These are phyloP conservation scores for Lingula anatina DNA, from an alignment of 2,888 invertebrate genomes.

Conservation along the genomic window DNA sequence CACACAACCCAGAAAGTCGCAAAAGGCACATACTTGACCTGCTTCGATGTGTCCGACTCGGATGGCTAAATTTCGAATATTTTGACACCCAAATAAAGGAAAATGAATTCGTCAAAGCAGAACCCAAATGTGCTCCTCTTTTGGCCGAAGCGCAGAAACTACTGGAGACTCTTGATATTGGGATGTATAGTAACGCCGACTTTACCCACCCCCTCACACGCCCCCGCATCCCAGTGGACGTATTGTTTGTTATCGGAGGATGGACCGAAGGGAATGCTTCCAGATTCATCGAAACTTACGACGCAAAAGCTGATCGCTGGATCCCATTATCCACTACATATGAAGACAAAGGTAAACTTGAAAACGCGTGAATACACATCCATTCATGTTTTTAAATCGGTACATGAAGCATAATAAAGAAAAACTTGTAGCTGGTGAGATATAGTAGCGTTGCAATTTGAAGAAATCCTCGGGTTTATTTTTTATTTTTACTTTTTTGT, in stretches of 20 bases:
- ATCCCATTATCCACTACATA: no score
- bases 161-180: slow-evolving; percentile 86
- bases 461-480: no score
- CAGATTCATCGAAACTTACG: slow-evolving; percentile 56
- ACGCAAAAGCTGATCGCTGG: slow-evolving; percentile 50
- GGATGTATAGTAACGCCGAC: slow-evolving; percentile 63
- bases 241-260: slow-evolving; percentile 56
- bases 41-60: slow-evolving; percentile 41
- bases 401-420: no score
- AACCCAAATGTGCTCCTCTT: slow-evolving; percentile 60
- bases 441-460: no score
- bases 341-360: no score
- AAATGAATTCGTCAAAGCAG: slow-evolving; percentile 78
- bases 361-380: no score
- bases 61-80: slow-evolving; percentile 77
- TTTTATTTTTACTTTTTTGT: no score
- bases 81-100: slow-evolving; percentile 78
- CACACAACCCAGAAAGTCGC: slow-evolving; percentile 67
- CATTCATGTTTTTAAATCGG: no score
- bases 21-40: slow-evolving; percentile 68
- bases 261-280: slow-evolving; percentile 75
- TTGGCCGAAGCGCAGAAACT: no score
- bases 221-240: slow-evolving; percentile 63
- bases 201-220: slow-evolving; percentile 60
- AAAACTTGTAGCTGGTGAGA: no score